Evolutionary conservation across 2,113 vertebrate species (phyloP).

Genomic region (Bubo scandiacus): DNA sequence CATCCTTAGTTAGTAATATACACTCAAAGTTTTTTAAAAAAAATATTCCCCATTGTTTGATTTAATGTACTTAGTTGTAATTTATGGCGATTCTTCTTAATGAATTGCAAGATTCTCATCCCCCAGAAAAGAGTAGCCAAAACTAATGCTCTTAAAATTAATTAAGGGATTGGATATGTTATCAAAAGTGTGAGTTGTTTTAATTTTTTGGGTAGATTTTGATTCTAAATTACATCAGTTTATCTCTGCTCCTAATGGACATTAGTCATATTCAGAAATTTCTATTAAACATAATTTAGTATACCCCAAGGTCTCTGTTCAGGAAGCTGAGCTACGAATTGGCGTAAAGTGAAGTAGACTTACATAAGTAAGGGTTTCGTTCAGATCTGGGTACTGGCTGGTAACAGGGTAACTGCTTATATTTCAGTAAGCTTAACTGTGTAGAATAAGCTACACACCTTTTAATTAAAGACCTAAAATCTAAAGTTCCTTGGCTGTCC

Average conservation of each 20-base stretch:
- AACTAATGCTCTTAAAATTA: background rate
- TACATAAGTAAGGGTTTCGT: background rate
- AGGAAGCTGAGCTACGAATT: background rate
- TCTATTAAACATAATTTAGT: background rate
- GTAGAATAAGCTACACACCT: background rate
- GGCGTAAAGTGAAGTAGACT: background rate
- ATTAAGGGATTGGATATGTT: background rate
- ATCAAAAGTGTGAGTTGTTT: background rate
- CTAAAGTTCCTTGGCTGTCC: background rate
- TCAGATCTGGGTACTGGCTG: background rate
- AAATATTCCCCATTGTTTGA: background rate
- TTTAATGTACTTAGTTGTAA: background rate
- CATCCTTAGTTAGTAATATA: background rate
- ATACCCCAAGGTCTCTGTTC: background rate
- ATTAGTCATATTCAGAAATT: background rate
- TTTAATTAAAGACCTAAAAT: background rate
- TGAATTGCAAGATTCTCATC: background rate
- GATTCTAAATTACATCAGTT: slow-evolving; percentile 25
- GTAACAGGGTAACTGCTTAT: background rate
- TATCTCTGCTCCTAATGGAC: background rate
- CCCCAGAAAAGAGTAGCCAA: background rate
- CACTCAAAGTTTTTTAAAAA: background rate
- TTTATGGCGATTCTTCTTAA: background rate
- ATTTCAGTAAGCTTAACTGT: background rate
- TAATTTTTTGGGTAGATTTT: slow-evolving; percentile 5